Base-by-base conservation (phyloP, 2,113 vertebrate genomes). In the Excalfactoria chinensis region DNA sequence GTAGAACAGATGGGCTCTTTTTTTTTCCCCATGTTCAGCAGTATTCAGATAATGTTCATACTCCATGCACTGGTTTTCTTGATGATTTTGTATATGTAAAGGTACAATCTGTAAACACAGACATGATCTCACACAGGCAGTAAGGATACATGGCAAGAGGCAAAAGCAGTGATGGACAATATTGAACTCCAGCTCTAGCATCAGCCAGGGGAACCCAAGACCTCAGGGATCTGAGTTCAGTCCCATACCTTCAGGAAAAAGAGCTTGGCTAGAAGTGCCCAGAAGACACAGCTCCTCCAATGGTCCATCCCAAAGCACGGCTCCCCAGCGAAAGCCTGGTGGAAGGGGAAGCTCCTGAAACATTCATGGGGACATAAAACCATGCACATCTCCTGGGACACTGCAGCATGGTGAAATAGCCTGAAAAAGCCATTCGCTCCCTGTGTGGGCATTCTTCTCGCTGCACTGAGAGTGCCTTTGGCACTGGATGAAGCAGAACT, bases 361-460 rank as follows among this genome's bases (percentile, higher is more conserved):
- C 69, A 64, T 63, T 91, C 72, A 84, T 26, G 75, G 85, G 79
- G 88, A 89, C 83, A 60, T 25, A 79, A 91, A 93, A 94, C 75
- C 60, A 91, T 40, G 72, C 25, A 56, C 64, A 86, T 96, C 95
- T 93, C 95, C 76, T n/a, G 95, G 93, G 96, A 95, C 76, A 58
- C n/a, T 44, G 78, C 90, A 86, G 84, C 83, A 44, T 93, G 93
- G 84, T 88, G 95, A 95, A 96, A 96, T 34, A 94, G 92, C 58
- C 86, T 81, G 80, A 86, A 95, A 96, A 91, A 93, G 86, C 62
- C 60, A 84, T 86, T 82, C 1, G 0, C 95, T 95, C 95, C 60
- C 93, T 96, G 93, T 96, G 95, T 95, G 95, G 95, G 95, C 95
- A 96, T 95, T 96, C 92, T 80, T 96, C 75, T 91, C 74, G 89